Percentiles rank a stretch among this genome's conserved stretches.
These are phyloP conservation scores for Caenorhabditis parvicauda DNA, from an alignment of 2,888 invertebrate species.

Conservation along the genomic window DNA sequence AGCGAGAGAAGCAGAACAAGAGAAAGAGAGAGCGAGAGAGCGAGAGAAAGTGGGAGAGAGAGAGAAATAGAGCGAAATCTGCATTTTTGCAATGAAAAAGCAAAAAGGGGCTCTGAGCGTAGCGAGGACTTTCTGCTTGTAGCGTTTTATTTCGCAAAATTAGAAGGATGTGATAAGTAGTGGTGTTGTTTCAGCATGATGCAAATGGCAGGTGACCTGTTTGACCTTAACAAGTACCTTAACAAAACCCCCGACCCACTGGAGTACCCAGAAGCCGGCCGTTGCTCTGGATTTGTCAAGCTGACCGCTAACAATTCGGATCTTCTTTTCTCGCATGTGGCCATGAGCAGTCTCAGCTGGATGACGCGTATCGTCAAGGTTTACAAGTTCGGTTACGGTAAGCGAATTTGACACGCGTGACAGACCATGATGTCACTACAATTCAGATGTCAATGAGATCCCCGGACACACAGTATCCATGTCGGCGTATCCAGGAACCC, in stretches of 20 bases:
- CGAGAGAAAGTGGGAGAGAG: no score
- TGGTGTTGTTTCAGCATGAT: slow-evolving; percentile 43
- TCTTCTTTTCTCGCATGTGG: slow-evolving; percentile 56
- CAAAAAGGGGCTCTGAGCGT: no score
- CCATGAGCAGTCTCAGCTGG: slow-evolving; percentile 58
- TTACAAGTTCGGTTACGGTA: slow-evolving; percentile 72
- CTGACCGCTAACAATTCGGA: slow-evolving; percentile 51
- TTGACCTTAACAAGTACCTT: slow-evolving; percentile 56
- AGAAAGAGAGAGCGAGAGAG: no score
- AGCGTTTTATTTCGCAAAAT: no score
- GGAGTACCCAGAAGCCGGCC: slow-evolving; percentile 47
- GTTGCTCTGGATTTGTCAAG: slow-evolving; percentile 59
- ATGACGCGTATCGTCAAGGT: slow-evolving; percentile 60
- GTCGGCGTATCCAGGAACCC: slow-evolving; percentile 61
- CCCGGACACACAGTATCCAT: slow-evolving; percentile 59
- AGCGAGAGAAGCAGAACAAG: no score
- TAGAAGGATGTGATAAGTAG: not conserved
- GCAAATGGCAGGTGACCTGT: slow-evolving; percentile 58
- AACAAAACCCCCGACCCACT: slow-evolving; percentile 52
- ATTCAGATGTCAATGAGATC: slow-evolving; percentile 63
- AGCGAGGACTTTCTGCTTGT: no score
- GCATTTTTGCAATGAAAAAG: no score
- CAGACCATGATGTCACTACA: not conserved
- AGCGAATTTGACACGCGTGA: not conserved
- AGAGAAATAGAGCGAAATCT: no score